Base-by-base conservation (phyloP, 2,113 vertebrate species). In the Hydropotes inermis region DNA sequence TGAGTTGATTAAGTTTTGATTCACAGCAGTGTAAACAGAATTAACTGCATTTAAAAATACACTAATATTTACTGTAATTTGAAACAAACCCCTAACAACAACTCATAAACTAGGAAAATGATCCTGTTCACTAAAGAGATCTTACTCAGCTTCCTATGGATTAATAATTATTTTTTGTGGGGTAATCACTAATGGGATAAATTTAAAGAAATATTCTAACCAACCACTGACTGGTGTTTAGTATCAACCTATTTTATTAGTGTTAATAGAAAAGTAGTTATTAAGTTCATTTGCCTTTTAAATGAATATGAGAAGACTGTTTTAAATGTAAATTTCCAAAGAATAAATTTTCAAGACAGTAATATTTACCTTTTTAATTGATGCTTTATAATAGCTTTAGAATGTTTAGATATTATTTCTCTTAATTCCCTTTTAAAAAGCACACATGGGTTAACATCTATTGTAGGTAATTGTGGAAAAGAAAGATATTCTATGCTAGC, bases 251-350 rank as follows among this genome's bases (percentile, higher is more conserved):
- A 74, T n/a, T 97, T 95, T 97, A 90, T 93, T 60, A 9, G n/a
- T 94, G 47, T 97, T 87, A 94, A 91, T 47, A 95, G 89, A 91
- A 94, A 87, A 86, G 33, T 84, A 87, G 70, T 94, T 87, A 74
- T 81, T 92, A 97, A 74, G 25, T 95, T 89, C 97, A 84, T 97
- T 98, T 96, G 60, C 78, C 97, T 98, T 95, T 97, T 90, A 96
- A 98, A 96, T 98, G 87, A 52, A 47, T 36, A 52, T 88, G 57
- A 90, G 84, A 97, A 86, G 15, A 95, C 97, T 96, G 97, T 95
- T 98, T 97, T 96, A 94, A 81, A 55, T 95, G 64, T 96, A 95
- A 93, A 97, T 98, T 97, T 90, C 93, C 93, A 98, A 98, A 96
- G 86, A 95, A 58, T 93, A 90, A 28, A 91, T 64, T 97, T 98